phyloP scores from a whole-genome alignment of 2,797 vertebrate genomes.

The Cephalopachus bancanus region DNA sequence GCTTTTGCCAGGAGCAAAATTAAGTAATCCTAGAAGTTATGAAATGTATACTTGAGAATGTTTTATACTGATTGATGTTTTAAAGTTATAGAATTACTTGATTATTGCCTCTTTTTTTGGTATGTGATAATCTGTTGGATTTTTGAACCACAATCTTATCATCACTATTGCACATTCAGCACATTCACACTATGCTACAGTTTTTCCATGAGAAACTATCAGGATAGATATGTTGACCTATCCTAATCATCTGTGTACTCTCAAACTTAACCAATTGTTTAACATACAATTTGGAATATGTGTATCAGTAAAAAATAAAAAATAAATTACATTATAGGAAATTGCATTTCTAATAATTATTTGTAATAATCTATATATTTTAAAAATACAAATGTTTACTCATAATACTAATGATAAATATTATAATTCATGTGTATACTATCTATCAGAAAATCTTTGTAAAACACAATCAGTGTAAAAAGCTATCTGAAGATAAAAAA shows the following conservation, averaged over 20 bases:
- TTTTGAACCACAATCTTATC: background rate
- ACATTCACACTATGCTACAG: background rate
- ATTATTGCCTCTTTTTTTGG: background rate
- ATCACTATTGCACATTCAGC: background rate
- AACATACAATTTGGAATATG: background rate
- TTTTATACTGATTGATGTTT: background rate
- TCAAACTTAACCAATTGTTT: background rate
- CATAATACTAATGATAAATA: background rate
- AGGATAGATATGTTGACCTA: background rate
- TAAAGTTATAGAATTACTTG: background rate
- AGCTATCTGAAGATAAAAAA: background rate
- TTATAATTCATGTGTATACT: background rate
- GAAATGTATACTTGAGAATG: background rate
- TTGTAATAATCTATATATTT: background rate
- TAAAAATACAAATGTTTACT: background rate
- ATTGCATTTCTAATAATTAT: background rate
- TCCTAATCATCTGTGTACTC: background rate
- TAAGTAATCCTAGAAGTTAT: background rate
- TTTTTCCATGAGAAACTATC: background rate
- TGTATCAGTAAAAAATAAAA: no score
- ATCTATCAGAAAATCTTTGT: conserved; percentile 14
- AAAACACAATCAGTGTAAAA: background rate
- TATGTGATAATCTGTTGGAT: background rate
- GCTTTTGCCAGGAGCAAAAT: background rate
- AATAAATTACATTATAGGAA: no score